phyloP scores from a whole-genome alignment of 1,140 invertebrate species.

The Scaptodrosophila lebanonensis region DNA sequence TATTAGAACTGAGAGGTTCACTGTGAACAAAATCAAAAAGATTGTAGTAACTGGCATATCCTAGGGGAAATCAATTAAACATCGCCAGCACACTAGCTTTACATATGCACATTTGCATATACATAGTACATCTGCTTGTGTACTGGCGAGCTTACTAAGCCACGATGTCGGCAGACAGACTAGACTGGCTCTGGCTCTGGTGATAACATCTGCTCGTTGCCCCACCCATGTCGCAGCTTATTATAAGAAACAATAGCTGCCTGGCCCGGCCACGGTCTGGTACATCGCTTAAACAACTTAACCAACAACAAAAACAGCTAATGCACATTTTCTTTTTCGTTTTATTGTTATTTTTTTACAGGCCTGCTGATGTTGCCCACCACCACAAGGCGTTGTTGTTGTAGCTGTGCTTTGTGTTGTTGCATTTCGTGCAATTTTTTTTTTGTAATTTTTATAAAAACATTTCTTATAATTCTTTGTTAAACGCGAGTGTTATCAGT shows the following conservation, averaged over 20 bases:
- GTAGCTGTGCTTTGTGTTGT: slow-evolving; percentile 4
- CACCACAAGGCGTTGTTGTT: slow-evolving; percentile 8
- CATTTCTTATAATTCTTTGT: slow-evolving; percentile 47
- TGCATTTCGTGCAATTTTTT: slow-evolving; percentile 46
- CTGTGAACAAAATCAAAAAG: no score
- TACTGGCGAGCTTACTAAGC: slow-evolving; percentile 38
- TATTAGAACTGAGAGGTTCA: no score
- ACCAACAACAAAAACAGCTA: slow-evolving; percentile 22
- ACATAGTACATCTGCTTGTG: no score
- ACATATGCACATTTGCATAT: slow-evolving; percentile 12
- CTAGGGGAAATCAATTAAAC: no score
- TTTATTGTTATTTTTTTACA: slow-evolving; percentile 31
- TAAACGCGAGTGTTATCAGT: slow-evolving; percentile 52
- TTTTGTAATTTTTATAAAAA: slow-evolving; percentile 49
- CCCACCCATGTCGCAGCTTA: slow-evolving; percentile 14
- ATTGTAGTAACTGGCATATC: no score
- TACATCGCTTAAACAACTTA: slow-evolving; percentile 54
- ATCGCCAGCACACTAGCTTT: no score
- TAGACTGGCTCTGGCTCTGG: no score
- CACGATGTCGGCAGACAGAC: neutral
- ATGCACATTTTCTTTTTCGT: slow-evolving; percentile 26
- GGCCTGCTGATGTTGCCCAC: slow-evolving; percentile 61
- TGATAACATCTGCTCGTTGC: slow-evolving; percentile 37
- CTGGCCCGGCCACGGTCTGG: slow-evolving; percentile 47
- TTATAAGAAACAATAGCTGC: slow-evolving; percentile 29